Conservation (phyloP, 2,113 vertebrate genomes). For the Shinisaurus crocodilurus region DNA sequence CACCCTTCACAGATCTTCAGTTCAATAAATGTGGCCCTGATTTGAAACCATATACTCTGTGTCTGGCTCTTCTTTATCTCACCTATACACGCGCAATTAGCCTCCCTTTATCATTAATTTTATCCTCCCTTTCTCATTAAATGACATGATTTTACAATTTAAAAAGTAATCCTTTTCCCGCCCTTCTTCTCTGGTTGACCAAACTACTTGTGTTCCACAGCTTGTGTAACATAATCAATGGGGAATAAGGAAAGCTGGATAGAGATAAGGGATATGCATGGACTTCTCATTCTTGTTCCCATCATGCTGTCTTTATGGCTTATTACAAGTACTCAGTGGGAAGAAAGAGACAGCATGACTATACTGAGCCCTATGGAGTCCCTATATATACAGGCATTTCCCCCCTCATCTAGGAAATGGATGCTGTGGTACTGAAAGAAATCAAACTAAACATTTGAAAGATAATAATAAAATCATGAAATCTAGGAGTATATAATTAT, state of each 20-base stretch:
- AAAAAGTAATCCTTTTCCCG: background rate
- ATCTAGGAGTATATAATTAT: background rate
- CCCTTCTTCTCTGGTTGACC: too few relatives aligned
- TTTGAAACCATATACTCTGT: too few relatives aligned
- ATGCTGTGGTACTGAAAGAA: background rate
- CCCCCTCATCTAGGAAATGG: background rate
- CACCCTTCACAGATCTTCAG: too few relatives aligned
- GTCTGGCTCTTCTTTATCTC: too few relatives aligned
- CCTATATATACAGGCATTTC: background rate
- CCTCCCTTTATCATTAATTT: too few relatives aligned
- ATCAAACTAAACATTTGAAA: background rate
- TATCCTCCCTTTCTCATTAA: constrained; percentile 34
- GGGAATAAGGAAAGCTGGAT: background rate
- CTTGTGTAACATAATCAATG: background rate
- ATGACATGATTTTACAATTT: background rate
- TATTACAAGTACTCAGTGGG: background rate
- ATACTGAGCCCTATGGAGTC: background rate
- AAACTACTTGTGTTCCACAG: background rate
- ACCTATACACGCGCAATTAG: too few relatives aligned
- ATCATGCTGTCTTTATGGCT: background rate
- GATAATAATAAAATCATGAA: background rate
- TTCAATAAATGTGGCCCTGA: too few relatives aligned
- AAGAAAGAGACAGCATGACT: background rate
- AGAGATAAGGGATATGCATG: background rate
- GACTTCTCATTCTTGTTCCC: background rate